A percentile compares a stretch with the other conserved stretches of the same genome.
Evolutionary conservation across 1,140 invertebrate species (phyloP).

Genomic region (Drosophila baimaii): DNA sequence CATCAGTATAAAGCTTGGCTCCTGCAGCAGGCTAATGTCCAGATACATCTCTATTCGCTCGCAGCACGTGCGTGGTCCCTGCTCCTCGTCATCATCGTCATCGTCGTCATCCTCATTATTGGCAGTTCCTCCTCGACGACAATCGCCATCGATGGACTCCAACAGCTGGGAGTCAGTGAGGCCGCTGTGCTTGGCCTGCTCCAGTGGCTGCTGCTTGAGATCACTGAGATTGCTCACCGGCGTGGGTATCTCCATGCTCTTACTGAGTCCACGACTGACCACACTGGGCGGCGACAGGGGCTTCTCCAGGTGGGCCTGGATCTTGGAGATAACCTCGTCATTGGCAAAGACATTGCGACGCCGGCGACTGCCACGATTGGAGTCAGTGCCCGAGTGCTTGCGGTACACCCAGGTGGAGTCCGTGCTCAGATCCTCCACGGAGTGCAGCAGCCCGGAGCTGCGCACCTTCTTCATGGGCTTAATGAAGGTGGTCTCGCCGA

Average conservation of each 20-base stretch:
- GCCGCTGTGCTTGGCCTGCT: constrained; percentile 79
- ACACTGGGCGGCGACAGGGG: constrained; percentile 69
- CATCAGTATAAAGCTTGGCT: constrained; percentile 89
- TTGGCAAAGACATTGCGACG: constrained; percentile 78
- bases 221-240: constrained; percentile 81
- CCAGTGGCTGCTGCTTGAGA: constrained; percentile 72
- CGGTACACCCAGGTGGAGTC: constrained; percentile 91
- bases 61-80: constrained; percentile 64
- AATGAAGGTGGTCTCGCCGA: constrained; percentile 85
- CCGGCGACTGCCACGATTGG: constrained; percentile 80
- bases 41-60: constrained; percentile 86
- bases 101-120: constrained; percentile 52
- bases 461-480: constrained; percentile 87
- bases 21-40: constrained; percentile 88
- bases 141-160: constrained; percentile 52
- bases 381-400: constrained; percentile 84
- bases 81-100: constrained; percentile 65
- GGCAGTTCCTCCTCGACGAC: constrained; percentile 18
- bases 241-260: constrained; percentile 84
- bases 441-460: constrained; percentile 89
- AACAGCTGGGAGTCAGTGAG: constrained; percentile 63
- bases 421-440: constrained; percentile 89
- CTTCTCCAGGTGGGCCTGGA: constrained; percentile 76
- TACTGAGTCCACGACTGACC: constrained; percentile 80
- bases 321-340: constrained; percentile 83